Percentiles rank a stretch among this genome's conserved stretches.
Conservation (phyloP, 2,113 vertebrate species). For the Cyphomyrus plagiostoma region DNA sequence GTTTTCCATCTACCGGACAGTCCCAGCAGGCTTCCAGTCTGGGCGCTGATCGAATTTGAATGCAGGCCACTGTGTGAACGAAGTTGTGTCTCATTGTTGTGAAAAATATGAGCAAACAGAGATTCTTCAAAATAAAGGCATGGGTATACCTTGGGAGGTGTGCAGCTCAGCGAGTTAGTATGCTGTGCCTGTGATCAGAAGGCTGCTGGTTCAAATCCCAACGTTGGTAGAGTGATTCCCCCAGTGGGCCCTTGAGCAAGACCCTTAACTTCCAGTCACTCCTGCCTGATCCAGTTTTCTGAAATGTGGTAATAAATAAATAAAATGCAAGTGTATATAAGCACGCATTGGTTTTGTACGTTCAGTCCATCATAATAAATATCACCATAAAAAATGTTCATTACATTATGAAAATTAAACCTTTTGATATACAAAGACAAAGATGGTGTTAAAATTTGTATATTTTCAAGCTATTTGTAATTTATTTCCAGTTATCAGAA, state of each 20-base stretch:
- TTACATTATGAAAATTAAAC: not conserved
- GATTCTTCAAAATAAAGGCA: not conserved
- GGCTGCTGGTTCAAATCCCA: not conserved
- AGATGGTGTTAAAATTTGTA: not conserved
- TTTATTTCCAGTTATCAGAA: not conserved
- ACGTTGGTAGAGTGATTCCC: not conserved
- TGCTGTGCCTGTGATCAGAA: not conserved
- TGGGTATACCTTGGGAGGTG: not conserved
- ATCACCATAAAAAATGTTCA: not conserved
- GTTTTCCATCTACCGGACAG: not conserved
- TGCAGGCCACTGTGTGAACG: not conserved
- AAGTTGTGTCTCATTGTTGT: not conserved
- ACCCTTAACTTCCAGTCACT: not conserved
- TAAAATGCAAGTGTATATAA: not conserved
- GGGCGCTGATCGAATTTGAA: not conserved
- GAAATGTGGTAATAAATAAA: not conserved
- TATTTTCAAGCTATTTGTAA: not conserved
- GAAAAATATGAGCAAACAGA: not conserved
- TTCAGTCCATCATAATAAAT: not conserved
- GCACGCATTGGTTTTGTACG: not conserved
- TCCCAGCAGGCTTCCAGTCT: not conserved
- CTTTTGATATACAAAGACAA: not conserved
- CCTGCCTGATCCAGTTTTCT: not conserved
- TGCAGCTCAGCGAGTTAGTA: not conserved
- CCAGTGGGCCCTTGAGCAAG: not conserved